Evolutionary conservation across 2,113 vertebrate species (phyloP), one percentile per base, ranked within the genome.

Genomic region (Microcebus tavaratra): DNA sequence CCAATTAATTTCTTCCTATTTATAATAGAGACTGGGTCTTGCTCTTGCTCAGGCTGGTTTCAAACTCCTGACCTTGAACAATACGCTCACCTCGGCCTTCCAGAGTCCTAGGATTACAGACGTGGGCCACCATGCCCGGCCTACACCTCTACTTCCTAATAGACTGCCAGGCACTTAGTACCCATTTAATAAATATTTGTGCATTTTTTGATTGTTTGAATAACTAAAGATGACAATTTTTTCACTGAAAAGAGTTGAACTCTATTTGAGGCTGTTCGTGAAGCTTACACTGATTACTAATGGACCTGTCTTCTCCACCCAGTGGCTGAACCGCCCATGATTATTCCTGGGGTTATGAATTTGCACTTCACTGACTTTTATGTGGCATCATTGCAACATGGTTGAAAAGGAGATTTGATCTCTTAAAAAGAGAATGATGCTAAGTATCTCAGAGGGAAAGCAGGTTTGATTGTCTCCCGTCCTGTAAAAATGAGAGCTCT

Each of bases 321-420:
- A 89, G 7, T 78, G 23, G 13, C 25, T 65, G 25, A 88, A 67
- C 8, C 86, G 17, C 25, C 68, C 5, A 29, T n/a, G 29, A 34
- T 93, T 50, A 39, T 96, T 78, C 67, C n/a, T 45, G 21, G 53
- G 39, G 18, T 86, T 87, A n/a, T 68, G 8, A 42, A 86, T 87
- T 96, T 93, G 20, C 7, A 67, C 27, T 83, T 83, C 13, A 53
- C 0, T 91, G 42, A 76, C 31, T 89, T 89, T 72, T 85, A 68
- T 55, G 34, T 70, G n/a, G 17, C 68, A 86, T 87, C 18, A 42
- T 7, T 88, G 75, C 53, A 76, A 48, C 59, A 84, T 21, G 20
- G 29, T 63, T 88, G 34, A 83, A 90, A 95, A 88, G 27, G 21
- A 97, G 59, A 75, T 73, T 27, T 59, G 25, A 82, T 79, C 42